Evolutionary conservation across 2,888 invertebrate genomes (phyloP).

Genomic region (Hyposoter didymator): DNA sequence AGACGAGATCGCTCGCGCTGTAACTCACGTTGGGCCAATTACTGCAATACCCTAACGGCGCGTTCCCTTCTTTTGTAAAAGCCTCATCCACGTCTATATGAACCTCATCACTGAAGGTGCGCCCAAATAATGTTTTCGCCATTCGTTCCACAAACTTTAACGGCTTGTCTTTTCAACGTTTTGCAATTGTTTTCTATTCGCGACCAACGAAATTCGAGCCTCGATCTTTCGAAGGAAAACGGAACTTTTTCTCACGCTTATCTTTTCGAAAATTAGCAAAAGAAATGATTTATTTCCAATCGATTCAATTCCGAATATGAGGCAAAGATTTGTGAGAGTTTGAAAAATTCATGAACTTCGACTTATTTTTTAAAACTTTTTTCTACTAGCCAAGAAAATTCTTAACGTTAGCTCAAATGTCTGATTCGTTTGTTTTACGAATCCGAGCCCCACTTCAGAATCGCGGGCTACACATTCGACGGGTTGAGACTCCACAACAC

Average conservation of each 20-base stretch:
- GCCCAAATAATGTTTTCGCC: constrained; percentile 51
- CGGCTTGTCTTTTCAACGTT: constrained; percentile 17
- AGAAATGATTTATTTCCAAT: too few relatives aligned
- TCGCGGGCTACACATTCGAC: constrained; percentile 23
- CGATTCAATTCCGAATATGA: too few relatives aligned
- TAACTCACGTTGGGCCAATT: constrained; percentile 80
- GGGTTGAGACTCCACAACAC: constrained; percentile 30
- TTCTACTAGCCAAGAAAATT: background rate
- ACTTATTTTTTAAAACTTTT: too few relatives aligned
- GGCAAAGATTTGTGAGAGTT: too few relatives aligned
- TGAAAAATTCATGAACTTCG: too few relatives aligned
- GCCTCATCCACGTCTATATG: constrained; percentile 4
- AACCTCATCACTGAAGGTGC: constrained; percentile 39
- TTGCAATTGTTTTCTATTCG: constrained; percentile 9
- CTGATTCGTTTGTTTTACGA: background rate
- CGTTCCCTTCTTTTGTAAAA: constrained; percentile 73
- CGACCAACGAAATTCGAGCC: background rate
- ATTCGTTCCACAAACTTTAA: constrained; percentile 34
- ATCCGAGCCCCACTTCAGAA: constrained; percentile 1
- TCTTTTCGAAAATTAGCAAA: too few relatives aligned
- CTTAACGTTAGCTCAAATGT: background rate
- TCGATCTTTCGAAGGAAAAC: too few relatives aligned
- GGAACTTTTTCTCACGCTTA: too few relatives aligned
- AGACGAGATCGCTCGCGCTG: constrained; percentile 72
- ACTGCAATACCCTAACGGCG: constrained; percentile 76